Base-by-base conservation (phyloP, 2,888 invertebrate genomes). In the Didymodactylos carnosus region DNA sequence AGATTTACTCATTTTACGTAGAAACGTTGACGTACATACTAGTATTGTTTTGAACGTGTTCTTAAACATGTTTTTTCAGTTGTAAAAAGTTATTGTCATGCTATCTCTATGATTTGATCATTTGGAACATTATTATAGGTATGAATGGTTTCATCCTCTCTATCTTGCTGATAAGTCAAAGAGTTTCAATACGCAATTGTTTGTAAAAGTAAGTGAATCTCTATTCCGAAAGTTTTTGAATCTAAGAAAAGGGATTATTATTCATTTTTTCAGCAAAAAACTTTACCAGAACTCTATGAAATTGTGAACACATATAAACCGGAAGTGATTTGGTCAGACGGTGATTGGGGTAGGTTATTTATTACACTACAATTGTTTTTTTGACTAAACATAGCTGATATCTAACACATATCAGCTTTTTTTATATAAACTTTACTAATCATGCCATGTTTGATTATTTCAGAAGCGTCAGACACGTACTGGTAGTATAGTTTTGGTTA, bases 311-410 rank as follows among this genome's bases (percentile, higher is more conserved):
- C 71, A 0, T 83, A 83, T 75, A 78, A 81, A 72, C 83, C 83
- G 8, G 82, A 83, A 16, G 77, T 83, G 7, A 77, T 83, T 27
- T 83, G 82, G 82, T 82, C 81, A 0, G 83, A 83, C 78, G 83
- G 83, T 0, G 94, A 94, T 78, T 93, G 93, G 92, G 93, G 53
- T 53, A n/a, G n/a, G n/a, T n/a, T n/a, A n/a, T n/a, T n/a, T n/a
- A n/a, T n/a, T n/a, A n/a, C n/a, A n/a, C n/a, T n/a, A n/a, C n/a
- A n/a, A n/a, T n/a, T n/a, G n/a, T n/a, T n/a, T 29, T 19, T 27
- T 53, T 19, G 19, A 53, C 13, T 1, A 49, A 23, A 2, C 49
- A 46, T n/a, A 16, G 1, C 6, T 43, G 8, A 19, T 3, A 6
- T 43, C n/a, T n/a, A n/a, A 13, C 19, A 19, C n/a, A 0, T 19